Evolutionary conservation across 2,888 invertebrate species (phyloP).

Genomic region (Synanthedon myopaeformis): DNA sequence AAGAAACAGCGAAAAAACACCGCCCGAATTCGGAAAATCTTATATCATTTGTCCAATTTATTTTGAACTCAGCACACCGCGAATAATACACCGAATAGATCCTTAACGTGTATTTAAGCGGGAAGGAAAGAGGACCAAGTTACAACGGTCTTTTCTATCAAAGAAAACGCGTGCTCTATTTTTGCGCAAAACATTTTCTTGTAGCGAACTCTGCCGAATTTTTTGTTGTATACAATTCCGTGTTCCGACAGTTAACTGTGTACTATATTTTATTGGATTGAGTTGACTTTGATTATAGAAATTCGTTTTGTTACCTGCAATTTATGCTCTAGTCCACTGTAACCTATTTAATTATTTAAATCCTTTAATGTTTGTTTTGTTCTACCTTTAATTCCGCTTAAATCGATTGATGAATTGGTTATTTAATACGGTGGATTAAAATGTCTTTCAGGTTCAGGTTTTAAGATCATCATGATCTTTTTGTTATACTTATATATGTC

Average conservation of each 20-base stretch:
- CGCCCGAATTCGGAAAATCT: conserved; percentile 33
- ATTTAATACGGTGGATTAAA: too few relatives aligned
- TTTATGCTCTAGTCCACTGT: too few relatives aligned
- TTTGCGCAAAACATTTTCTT: conserved; percentile 32
- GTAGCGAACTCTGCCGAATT: conserved; percentile 18
- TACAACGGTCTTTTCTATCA: conserved; percentile 19
- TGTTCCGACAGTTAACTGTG: conserved; percentile 4
- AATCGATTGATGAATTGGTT: too few relatives aligned
- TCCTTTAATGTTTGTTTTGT: too few relatives aligned
- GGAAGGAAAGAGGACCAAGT: conserved; percentile 13
- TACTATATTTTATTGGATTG: conserved; percentile 1
- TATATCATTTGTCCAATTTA: conserved; percentile 14
- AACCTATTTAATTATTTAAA: too few relatives aligned
- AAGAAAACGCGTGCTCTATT: conserved; percentile 21
- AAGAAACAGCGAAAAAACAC: conserved; percentile 31
- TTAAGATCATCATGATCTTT: too few relatives aligned
- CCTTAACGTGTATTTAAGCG: conserved; percentile 3
- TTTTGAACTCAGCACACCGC: conserved; percentile 12
- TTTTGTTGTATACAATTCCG: conserved; percentile 16
- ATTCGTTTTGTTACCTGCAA: background rate
- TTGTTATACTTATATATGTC: too few relatives aligned
- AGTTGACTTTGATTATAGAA: background rate
- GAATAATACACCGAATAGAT: conserved; percentile 1
- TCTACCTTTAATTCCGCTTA: too few relatives aligned
- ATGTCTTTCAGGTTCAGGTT: too few relatives aligned